Evolutionary conservation across 2,888 invertebrate genomes (phyloP), one percentile per base, ranked within the genome.

Genomic region (Phrixothrix hirtus): DNA sequence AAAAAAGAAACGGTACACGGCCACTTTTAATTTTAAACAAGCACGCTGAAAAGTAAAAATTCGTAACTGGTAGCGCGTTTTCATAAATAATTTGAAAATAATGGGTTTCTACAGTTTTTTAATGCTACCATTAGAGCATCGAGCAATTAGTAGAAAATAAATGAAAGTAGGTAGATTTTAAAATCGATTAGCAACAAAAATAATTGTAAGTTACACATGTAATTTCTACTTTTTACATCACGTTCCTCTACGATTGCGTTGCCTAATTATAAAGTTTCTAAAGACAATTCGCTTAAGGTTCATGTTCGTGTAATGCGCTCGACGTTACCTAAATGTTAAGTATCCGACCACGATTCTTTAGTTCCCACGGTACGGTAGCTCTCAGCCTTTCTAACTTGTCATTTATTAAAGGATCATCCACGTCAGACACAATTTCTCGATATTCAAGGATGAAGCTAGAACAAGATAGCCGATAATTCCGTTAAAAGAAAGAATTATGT

Each of bases 311-410:
- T 58, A 59, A 59, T 50, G 35, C 38, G 34, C 44, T 30, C 49
- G 49, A 60, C 63, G 59, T 62, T 62, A 70, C 69, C 67, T 67
- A 67, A 70, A 69, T 69, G 66, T 68, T 70, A 69, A 70, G 67
- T 66, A 64, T 65, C 65, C 61, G 62, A 61, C 62, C 70, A 70
- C 69, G 70, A 70, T 65, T 68, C 59, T 52, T 50, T 57, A 57
- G 66, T 71, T 71, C 71, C 70, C 71, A 71, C 71, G 71, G 68
- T 71, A 65, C 66, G 62, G 67, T 67, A 66, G 69, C 68, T 68
- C 66, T 63, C 66, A 61, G 62, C 66, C 65, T 65, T 68, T 68
- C 65, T 66, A 66, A 61, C 59, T 60, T 58, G 59, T 61, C 58
- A 49, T 61, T 61, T 58, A 60, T 56, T 55, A 47, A 51, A 55